Conservation (phyloP, 2,113 vertebrate genomes). For the Hemiprocne comata region DNA sequence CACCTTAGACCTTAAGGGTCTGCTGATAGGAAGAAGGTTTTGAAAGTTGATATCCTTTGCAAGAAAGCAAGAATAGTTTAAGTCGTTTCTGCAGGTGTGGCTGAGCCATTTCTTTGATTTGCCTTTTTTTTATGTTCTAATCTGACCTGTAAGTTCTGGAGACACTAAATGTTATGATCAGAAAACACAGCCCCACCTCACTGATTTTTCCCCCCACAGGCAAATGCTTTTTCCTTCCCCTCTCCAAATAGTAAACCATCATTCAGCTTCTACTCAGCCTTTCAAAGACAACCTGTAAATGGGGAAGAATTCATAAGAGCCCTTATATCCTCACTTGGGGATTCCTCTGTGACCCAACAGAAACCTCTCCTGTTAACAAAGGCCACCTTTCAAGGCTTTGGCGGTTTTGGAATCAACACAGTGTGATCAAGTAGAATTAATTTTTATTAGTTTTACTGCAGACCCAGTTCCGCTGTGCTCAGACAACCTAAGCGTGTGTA, state of each 20-base stretch:
- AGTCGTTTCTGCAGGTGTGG: not conserved
- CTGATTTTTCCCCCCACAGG: not conserved
- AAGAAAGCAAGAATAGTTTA: not conserved
- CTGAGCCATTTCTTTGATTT: not conserved
- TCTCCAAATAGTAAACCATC: not conserved
- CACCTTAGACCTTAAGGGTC: not conserved
- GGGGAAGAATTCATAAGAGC: not conserved
- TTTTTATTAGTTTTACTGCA: not conserved
- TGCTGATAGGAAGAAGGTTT: not conserved
- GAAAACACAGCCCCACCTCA: not conserved
- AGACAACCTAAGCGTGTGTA: not conserved
- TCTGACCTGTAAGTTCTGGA: not conserved
- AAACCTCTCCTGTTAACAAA: not conserved
- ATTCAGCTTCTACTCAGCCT: not conserved
- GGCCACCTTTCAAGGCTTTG: not conserved
- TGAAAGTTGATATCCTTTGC: not conserved
- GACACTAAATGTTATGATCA: not conserved
- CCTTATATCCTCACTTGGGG: not conserved
- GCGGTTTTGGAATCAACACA: not conserved
- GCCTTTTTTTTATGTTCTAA: not conserved
- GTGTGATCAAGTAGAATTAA: not conserved
- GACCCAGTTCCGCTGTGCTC: not conserved
- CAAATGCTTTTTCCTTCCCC: not conserved
- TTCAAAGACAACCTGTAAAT: not conserved
- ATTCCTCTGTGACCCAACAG: not conserved